Evolutionary conservation across 2,113 vertebrate genomes (phyloP).

Genomic region (Loxodonta africana): DNA sequence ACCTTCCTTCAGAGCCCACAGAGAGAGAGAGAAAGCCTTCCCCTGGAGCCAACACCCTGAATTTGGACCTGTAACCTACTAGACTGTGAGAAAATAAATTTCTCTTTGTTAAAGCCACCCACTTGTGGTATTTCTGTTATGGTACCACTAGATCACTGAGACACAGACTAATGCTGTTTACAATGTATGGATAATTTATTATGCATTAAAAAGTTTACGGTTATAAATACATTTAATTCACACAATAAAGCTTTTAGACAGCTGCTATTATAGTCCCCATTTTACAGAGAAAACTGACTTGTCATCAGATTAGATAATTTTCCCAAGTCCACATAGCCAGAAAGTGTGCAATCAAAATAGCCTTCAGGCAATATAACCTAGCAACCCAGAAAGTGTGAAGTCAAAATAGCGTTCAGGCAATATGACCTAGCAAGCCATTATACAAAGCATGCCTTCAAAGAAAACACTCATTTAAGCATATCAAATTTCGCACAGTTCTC

Average conservation of each 20-base stretch:
- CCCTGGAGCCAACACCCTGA: too few relatives aligned
- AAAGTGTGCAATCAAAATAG: neutral
- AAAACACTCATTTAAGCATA: neutral
- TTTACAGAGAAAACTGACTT: neutral
- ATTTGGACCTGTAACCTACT: too few relatives aligned
- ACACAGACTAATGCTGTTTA: neutral
- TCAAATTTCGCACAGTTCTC: neutral
- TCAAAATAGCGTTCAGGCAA: rapidly evolving
- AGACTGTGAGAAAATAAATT: too few relatives aligned
- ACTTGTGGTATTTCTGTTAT: too few relatives aligned
- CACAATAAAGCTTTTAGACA: neutral
- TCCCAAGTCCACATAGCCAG: neutral
- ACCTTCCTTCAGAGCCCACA: too few relatives aligned
- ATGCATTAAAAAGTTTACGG: neutral
- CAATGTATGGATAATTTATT: neutral
- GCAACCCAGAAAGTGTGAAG: neutral
- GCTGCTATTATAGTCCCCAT: neutral
- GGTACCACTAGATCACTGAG: too few relatives aligned
- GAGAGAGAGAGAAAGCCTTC: too few relatives aligned
- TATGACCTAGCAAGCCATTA: neutral
- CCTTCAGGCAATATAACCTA: neutral
- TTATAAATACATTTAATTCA: neutral
- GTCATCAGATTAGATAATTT: neutral
- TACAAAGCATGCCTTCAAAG: neutral
- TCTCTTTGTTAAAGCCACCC: too few relatives aligned